Evolutionary conservation across 2,888 invertebrate species (phyloP).

Genomic region (Oscheius sp.): DNA sequence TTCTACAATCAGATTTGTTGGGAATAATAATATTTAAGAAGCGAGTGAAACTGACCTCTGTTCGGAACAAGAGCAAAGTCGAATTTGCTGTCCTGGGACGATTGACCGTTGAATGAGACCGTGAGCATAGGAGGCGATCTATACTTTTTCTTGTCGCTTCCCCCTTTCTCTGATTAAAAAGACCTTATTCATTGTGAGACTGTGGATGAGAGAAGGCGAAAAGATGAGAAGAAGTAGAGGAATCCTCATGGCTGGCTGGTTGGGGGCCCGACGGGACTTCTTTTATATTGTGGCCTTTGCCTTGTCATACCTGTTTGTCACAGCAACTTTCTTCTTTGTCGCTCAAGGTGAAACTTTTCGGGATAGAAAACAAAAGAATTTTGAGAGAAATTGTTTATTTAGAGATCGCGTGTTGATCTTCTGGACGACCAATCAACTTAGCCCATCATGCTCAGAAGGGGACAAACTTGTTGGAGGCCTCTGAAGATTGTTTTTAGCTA

Average conservation of each 20-base stretch:
- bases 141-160: no score
- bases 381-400: no score
- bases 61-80: slow-evolving; percentile 6
- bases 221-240: neutral
- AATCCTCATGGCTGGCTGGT: neutral
- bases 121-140: slow-evolving; percentile 6
- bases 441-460: slow-evolving; percentile 19
- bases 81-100: slow-evolving; percentile 5
- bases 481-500: neutral
- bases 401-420: no score
- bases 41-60: no score
- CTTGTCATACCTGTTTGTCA: slow-evolving; percentile 23
- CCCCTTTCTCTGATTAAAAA: no score
- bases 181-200: no score
- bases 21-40: no score
- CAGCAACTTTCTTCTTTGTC: slow-evolving; percentile 13
- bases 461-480: slow-evolving; percentile 19
- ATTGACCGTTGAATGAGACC: neutral
- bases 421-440: no score
- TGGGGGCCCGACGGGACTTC: neutral
- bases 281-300: slow-evolving; percentile 25
- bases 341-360: slow-evolving; percentile 18
- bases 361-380: no score
- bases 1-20: no score
- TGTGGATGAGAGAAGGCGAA: no score